Conservation (phyloP, 2,113 vertebrate species). For the Mobula birostris region DNA sequence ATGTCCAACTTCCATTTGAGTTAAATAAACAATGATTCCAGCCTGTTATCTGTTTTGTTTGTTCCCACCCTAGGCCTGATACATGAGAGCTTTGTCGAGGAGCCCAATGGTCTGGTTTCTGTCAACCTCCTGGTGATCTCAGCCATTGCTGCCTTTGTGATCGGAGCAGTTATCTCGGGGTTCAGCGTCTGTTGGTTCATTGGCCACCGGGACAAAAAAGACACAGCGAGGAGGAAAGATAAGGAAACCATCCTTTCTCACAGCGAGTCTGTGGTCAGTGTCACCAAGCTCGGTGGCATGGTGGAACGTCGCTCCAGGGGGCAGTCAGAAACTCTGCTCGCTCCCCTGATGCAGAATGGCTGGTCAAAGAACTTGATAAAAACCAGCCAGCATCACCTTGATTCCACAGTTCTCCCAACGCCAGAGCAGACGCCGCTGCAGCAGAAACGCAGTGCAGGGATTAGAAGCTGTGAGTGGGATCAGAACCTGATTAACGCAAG, state of each 20-base stretch:
- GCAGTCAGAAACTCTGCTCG: constrained; percentile 60
- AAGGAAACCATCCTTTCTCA: constrained; percentile 80
- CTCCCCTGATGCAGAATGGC: constrained; percentile 73
- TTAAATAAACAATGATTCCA: constrained; percentile 42
- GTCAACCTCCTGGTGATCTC: constrained; percentile 88
- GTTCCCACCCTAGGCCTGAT: constrained; percentile 63
- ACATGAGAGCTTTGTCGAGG: constrained; percentile 81
- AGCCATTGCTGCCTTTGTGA: constrained; percentile 84
- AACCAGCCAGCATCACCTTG: constrained; percentile 64
- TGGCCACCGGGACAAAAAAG: constrained; percentile 77
- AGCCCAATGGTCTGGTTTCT: constrained; percentile 80
- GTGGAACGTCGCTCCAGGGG: constrained; percentile 51
- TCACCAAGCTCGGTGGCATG: constrained; percentile 66
- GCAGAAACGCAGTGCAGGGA: constrained; percentile 70
- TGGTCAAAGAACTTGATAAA: constrained; percentile 71
- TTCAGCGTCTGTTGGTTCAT: constrained; percentile 91
- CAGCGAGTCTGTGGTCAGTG: constrained; percentile 80
- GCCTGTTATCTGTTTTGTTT: neutral
- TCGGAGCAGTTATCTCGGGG: constrained; percentile 82
- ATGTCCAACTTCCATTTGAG: constrained; percentile 46
- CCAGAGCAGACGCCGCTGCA: constrained; percentile 91
- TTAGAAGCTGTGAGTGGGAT: constrained; percentile 69
- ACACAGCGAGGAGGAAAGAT: constrained; percentile 73
- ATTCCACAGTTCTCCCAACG: constrained; percentile 80
- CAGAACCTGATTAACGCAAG: constrained; percentile 69